A percentile compares a stretch with the other conserved stretches of the same genome.
Conservation (phyloP, 1,140 invertebrate species). For the Charaxes varanes region DNA sequence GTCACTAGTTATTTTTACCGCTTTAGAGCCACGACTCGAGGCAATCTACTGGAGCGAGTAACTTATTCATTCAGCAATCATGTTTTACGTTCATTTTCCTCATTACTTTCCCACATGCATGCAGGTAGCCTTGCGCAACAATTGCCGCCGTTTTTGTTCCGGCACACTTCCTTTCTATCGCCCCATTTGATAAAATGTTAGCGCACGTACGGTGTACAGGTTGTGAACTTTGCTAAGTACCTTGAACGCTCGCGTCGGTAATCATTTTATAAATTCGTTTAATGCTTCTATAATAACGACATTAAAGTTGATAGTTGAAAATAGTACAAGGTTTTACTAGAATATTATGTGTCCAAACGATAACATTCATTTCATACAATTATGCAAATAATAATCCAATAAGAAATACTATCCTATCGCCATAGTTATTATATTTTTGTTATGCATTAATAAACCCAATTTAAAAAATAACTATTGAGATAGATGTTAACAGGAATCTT, state of each 20-base stretch:
- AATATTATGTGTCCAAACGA: not conserved
- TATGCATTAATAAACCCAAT: conserved; percentile 1
- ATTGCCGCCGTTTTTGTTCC: conserved; percentile 58
- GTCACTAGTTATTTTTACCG: conserved; percentile 72
- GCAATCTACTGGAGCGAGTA: conserved; percentile 40
- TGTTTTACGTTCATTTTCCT: conserved; percentile 49
- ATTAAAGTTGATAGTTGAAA: conserved; percentile 3
- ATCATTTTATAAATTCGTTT: conserved; percentile 16
- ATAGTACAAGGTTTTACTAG: conserved; percentile 2
- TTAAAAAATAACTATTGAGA: too few relatives aligned
- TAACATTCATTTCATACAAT: too few relatives aligned
- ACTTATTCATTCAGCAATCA: conserved; percentile 40
- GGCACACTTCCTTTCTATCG: conserved; percentile 51
- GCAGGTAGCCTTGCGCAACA: conserved; percentile 55
- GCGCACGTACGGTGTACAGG: conserved; percentile 7
- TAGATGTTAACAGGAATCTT: too few relatives aligned
- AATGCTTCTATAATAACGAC: not conserved
- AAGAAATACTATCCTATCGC: too few relatives aligned
- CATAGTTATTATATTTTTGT: too few relatives aligned
- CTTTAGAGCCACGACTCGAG: conserved; percentile 31
- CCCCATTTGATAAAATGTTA: conserved; percentile 25
- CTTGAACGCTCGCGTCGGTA: conserved; percentile 8
- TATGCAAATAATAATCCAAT: too few relatives aligned
- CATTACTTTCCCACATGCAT: conserved; percentile 65
- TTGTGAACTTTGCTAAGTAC: conserved; percentile 9